Base-by-base conservation (phyloP, 2,797 vertebrate genomes). In the Cygnus olor region DNA sequence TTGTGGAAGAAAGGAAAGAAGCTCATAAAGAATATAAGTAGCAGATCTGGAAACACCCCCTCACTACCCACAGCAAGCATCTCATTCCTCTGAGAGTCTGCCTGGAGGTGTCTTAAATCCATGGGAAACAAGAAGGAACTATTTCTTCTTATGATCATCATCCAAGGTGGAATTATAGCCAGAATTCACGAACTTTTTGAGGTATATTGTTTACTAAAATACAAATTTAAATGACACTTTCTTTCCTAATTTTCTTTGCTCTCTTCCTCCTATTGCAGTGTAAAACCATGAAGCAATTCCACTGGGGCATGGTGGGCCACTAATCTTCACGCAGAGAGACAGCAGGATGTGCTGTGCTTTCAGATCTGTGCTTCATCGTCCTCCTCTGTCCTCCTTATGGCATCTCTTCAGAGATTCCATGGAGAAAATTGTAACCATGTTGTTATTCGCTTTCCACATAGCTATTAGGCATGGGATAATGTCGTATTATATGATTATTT, bases 21-120 rank as follows among this genome's bases (percentile, higher is more conserved):
- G 64, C 73, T 92, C 57, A 7, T 36, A 73, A n/a, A 45, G 74
- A 83, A 42, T 15, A 4, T 56, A 80, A 64, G 51, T 27, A 89
- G 76, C 74, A 74, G 83, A 89, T 85, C 86, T 87, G 80, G 64
- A 38, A 91, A 88, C 93, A 65, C 73, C 94, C 78, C 81, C 95
- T 76, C 66, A 10, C 69, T 92, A 88, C 91, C 95, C 94, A 93
- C 93, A 36, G 65, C 3, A n/a, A 93, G 77, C 74, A 72, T 56
- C 79, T 81, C 69, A 40, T 80, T 77, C 74, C 61, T 73, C 51
- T 18, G 9, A 58, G 73, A 90, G 54, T 14, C 53, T 85, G 69
- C 6, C 72, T 96, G 88, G 76, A 89, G 78, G 65, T 84, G 30
- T 63, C 81, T 65, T 8, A 69, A 70, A 89, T 69, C 73, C 45